These are phyloP conservation scores for Drosophila pseudotakahashii DNA, from an alignment of 2,888 invertebrate genomes.

Conservation along the genomic window DNA sequence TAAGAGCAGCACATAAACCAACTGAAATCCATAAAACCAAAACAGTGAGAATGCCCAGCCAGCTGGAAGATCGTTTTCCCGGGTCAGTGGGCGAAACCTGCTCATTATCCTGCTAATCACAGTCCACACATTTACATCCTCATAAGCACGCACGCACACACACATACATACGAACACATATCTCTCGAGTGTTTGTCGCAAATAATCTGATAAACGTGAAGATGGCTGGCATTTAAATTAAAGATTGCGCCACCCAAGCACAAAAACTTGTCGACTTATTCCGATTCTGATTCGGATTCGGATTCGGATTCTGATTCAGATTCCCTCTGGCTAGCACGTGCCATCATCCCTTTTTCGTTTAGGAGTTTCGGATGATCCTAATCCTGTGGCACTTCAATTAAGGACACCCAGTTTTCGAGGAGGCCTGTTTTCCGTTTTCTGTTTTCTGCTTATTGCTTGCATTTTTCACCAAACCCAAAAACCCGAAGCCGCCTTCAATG, in stretches of 20 bases:
- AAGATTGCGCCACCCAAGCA: conserved; percentile 70
- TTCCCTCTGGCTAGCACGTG: conserved; percentile 22
- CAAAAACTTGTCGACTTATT: conserved; percentile 63
- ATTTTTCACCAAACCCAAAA: conserved; percentile 43
- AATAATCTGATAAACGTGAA: conserved; percentile 74
- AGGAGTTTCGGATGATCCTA: conserved; percentile 1
- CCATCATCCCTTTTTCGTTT: conserved; percentile 10
- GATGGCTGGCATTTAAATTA: conserved; percentile 78
- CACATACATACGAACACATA: background rate
- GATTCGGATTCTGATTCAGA: background rate
- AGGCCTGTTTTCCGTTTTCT: conserved; percentile 48
- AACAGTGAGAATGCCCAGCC: background rate
- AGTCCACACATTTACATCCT: background rate
- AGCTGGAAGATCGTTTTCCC: background rate
- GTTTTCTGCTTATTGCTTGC: conserved; percentile 58
- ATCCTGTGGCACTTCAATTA: conserved; percentile 73
- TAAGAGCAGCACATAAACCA: too few species aligned
- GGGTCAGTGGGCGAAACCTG: conserved; percentile 7
- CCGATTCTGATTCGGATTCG: background rate
- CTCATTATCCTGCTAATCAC: conserved; percentile 34
- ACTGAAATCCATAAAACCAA: background rate
- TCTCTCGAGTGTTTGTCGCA: conserved; percentile 44
- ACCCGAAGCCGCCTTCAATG: conserved; percentile 43
- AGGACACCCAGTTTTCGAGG: conserved; percentile 40
- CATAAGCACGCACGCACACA: conserved; percentile 1